phyloP scores from a whole-genome alignment of 2,113 vertebrate species.

The Raphicerus campestris region DNA sequence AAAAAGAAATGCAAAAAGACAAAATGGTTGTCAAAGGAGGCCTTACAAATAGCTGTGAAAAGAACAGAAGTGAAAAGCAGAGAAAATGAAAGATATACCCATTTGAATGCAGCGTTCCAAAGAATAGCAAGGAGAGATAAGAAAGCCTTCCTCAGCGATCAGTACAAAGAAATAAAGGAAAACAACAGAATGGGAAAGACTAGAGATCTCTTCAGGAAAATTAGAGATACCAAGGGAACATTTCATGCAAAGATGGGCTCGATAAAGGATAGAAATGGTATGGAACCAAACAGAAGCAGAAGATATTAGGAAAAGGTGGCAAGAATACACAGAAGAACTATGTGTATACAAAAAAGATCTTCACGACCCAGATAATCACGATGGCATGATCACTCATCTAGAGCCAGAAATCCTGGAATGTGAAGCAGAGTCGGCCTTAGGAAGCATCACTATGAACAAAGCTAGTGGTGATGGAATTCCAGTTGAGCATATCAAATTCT shows the following conservation, averaged over 20 bases:
- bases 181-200: neutral
- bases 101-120: neutral
- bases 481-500: too few relatives aligned
- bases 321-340: neutral
- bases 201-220: neutral
- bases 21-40: neutral
- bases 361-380: too few relatives aligned
- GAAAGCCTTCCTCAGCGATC: neutral
- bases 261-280: neutral
- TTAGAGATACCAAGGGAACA: neutral
- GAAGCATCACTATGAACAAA: too few relatives aligned
- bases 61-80: neutral
- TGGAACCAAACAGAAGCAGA: neutral
- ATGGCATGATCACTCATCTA: too few relatives aligned
- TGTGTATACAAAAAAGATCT: too few relatives aligned
- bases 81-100: neutral
- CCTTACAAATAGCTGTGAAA: neutral
- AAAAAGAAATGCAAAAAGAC: neutral
- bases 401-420: too few relatives aligned
- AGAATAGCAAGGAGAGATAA: neutral
- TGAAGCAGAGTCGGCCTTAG: too few relatives aligned
- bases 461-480: too few relatives aligned
- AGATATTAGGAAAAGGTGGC: neutral
- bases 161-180: neutral
- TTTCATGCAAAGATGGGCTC: neutral